Evolutionary conservation across 2,888 invertebrate species (phyloP).

Genomic region (Monoplex corrugatus): DNA sequence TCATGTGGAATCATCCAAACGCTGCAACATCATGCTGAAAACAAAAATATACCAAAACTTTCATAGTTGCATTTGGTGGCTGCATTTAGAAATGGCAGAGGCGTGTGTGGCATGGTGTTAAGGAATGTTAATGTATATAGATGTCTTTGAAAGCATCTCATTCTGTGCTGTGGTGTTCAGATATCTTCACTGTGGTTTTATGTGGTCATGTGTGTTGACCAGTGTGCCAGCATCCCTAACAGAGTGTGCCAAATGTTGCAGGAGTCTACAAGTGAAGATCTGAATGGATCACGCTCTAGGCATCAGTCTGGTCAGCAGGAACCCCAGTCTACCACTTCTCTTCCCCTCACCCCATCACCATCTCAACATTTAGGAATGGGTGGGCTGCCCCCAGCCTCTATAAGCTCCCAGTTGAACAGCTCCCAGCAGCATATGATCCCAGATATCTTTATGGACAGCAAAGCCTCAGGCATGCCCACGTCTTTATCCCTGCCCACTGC

Average conservation of each 20-base stretch:
- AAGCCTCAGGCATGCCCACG: background rate
- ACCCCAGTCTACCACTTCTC: constrained; percentile 71
- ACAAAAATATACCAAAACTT: no score
- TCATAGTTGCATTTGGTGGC: no score
- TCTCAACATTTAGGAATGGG: constrained; percentile 11
- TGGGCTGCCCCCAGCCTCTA: background rate
- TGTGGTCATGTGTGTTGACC: no score
- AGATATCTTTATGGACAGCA: constrained; percentile 40
- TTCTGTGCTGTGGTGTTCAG: no score
- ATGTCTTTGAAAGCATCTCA: no score
- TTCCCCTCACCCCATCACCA: constrained; percentile 52
- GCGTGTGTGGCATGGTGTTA: no score
- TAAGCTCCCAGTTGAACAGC: constrained; percentile 21
- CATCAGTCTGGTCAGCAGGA: constrained; percentile 77
- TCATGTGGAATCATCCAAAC: no score
- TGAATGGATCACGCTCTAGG: constrained; percentile 65
- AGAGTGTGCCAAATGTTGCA: constrained; percentile 56
- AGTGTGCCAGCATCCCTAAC: no score
- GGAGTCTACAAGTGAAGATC: constrained; percentile 77
- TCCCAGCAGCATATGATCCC: constrained; percentile 33
- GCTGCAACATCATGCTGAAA: no score
- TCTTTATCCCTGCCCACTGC: background rate
- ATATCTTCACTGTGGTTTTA: no score
- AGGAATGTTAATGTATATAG: no score
- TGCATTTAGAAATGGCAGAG: no score